A percentile compares a stretch with the other conserved stretches of the same genome.
phyloP scores from a whole-genome alignment of 2,888 invertebrate species.

The Ormia ochracea region DNA sequence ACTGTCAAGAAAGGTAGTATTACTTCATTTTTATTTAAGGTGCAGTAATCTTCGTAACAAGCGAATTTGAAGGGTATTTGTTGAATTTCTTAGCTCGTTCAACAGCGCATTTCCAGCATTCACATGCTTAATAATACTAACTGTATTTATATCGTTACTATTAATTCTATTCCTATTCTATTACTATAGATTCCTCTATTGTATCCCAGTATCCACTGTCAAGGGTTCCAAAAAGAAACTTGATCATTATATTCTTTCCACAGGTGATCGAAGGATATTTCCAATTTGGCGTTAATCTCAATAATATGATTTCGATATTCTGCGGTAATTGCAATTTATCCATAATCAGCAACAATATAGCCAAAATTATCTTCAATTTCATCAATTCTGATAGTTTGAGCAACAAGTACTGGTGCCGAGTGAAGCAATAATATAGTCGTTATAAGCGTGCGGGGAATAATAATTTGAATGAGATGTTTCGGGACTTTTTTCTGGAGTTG shows the following conservation, averaged over 20 bases:
- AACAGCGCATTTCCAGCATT: slow-evolving; percentile 11
- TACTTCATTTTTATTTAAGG: no score
- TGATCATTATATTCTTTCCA: background rate
- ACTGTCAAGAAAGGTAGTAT: slow-evolving; percentile 11
- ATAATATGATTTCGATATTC: background rate
- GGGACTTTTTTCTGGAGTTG: background rate
- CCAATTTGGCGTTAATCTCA: slow-evolving; percentile 10
- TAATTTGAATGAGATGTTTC: slow-evolving; percentile 4
- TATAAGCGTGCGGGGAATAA: background rate
- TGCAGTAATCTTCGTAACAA: slow-evolving; percentile 16
- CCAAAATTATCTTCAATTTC: background rate
- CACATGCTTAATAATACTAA: no score
- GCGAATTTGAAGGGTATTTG: slow-evolving; percentile 10
- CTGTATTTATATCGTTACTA: no score
- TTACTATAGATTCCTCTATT: slow-evolving; percentile 9
- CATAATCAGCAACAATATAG: background rate
- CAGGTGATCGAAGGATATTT: background rate
- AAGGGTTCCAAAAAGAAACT: slow-evolving; percentile 12
- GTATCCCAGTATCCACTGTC: background rate
- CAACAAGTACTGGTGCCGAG: no score
- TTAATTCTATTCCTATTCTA: slow-evolving; percentile 4
- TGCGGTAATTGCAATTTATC: background rate
- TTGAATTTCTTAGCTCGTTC: slow-evolving; percentile 15
- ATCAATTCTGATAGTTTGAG: slow-evolving; percentile 3
- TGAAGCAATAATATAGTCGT: no score